Evolutionary conservation across 2,113 vertebrate genomes (phyloP), one percentile per base, ranked within the genome.

Genomic region (Brachypodius melanocephalos): DNA sequence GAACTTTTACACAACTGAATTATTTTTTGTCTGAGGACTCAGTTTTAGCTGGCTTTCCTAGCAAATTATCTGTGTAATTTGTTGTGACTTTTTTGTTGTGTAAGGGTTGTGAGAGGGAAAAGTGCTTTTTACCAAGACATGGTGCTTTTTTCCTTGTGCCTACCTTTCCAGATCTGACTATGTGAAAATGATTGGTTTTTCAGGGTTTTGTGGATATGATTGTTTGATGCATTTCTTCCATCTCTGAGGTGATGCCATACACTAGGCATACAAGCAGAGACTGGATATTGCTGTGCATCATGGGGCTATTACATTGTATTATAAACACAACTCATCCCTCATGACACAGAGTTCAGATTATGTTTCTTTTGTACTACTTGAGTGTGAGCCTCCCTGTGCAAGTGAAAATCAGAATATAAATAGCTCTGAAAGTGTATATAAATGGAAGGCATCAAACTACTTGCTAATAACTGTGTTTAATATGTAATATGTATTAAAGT

Each of bases 251-350:
- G 34, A 16, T 69, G 51, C 52, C 7, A 12, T 58, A 25, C 4
- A 17, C 14, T 31, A 25, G 31, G 15, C 10, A 32, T 22, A 8
- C 15, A 58, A 66, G 49, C 18, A 89, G 79, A 62, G 55, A 46
- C 5, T 66, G 38, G 14, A 6, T 82, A 12, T 72, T 83, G 17
- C n/a, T 61, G 42, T 1, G 2, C 6, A 8, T 63, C 26, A 26
- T 26, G 26, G 31, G 8, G 32, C 4, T 29, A 25, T 45, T 68
- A 17, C 13, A 7, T 79, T 0, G 0, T 62, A 14, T 42, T 76
- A 38, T 29, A 36, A 88, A 22, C 40, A 31, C 26, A 42, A 14
- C 15, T 29, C 28, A 17, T 71, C 8, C 49, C 16, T 71, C 7
- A 3, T 32, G 67, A 31, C 16, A 6, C n/a, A 12, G 7, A 57